A percentile compares a stretch with the other conserved stretches of the same genome.
phyloP scores from a whole-genome alignment of 1,140 invertebrate species.

The Ericerus pela region DNA sequence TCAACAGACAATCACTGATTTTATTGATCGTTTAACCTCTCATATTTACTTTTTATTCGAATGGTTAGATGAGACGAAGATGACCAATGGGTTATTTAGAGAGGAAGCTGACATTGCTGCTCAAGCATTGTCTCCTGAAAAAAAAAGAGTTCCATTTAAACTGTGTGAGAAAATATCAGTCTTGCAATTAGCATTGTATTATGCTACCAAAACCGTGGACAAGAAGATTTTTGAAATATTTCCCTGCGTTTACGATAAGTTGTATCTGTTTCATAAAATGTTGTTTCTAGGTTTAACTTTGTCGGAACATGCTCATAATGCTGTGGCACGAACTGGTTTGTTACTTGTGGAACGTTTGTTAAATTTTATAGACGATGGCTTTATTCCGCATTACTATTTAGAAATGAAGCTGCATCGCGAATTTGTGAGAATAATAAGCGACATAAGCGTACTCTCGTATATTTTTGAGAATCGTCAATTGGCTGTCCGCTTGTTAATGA shows the following conservation, averaged over 20 bases:
- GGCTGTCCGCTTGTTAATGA: not conserved
- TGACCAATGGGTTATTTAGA: not conserved
- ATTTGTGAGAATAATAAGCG: not conserved
- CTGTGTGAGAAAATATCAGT: not conserved
- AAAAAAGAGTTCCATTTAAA: too few species aligned
- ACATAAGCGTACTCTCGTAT: not conserved
- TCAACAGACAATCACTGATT: not conserved
- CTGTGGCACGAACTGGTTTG: not conserved
- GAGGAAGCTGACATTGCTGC: not conserved
- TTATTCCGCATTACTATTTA: not conserved
- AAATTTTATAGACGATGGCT: not conserved
- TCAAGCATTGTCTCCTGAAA: not conserved
- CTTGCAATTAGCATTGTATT: not conserved
- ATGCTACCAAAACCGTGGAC: not conserved
- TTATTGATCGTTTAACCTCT: not conserved
- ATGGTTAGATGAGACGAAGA: not conserved
- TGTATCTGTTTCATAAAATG: conserved; percentile 1
- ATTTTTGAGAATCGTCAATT: conserved; percentile 2
- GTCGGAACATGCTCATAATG: not conserved
- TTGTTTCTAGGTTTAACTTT: not conserved
- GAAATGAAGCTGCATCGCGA: not conserved
- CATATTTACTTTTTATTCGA: not conserved
- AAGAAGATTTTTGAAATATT: not conserved
- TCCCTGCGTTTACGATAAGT: not conserved
- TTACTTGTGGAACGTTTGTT: not conserved